Conservation (phyloP, 2,113 vertebrate species). For the Gnathonemus longibarbis region DNA sequence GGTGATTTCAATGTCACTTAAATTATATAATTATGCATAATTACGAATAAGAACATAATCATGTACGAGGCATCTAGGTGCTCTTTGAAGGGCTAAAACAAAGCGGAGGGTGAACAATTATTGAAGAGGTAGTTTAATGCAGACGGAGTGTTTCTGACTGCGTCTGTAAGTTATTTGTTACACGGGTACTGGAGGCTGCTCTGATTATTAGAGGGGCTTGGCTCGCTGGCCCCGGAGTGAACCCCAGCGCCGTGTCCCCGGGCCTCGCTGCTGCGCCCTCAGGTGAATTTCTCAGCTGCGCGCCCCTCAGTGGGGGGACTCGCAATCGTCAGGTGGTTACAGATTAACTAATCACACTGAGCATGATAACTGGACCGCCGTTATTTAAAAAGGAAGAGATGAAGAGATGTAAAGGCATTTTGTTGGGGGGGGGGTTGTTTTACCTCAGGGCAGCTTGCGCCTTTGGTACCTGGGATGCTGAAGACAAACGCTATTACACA, state of each 20-base stretch:
- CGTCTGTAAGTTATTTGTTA: constrained; percentile 10
- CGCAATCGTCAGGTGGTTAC: constrained; percentile 5
- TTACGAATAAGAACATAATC: not conserved
- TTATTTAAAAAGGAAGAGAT: not conserved
- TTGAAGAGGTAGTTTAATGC: not conserved
- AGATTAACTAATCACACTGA: constrained; percentile 19
- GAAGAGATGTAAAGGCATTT: not conserved
- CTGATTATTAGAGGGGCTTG: constrained; percentile 9
- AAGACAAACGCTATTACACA: not conserved
- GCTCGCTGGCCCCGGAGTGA: constrained; percentile 6
- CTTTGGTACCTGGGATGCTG: constrained; percentile 11
- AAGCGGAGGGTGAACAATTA: not conserved
- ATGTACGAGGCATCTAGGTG: not conserved
- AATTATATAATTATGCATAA: not conserved
- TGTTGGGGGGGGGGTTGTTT: not conserved
- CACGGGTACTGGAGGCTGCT: not conserved
- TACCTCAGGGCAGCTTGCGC: constrained; percentile 9
- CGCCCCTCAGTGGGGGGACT: not conserved
- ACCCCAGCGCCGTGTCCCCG: not conserved
- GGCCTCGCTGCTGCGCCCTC: constrained; percentile 5
- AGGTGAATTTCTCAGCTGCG: constrained; percentile 17
- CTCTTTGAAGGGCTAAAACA: not conserved
- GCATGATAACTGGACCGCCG: not conserved
- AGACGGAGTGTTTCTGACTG: not conserved
- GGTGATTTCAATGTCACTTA: not conserved